Percentiles rank a stretch among this genome's conserved stretches.
phyloP scores from a whole-genome alignment of 1,140 invertebrate species.

The Caerostris extrusa region DNA sequence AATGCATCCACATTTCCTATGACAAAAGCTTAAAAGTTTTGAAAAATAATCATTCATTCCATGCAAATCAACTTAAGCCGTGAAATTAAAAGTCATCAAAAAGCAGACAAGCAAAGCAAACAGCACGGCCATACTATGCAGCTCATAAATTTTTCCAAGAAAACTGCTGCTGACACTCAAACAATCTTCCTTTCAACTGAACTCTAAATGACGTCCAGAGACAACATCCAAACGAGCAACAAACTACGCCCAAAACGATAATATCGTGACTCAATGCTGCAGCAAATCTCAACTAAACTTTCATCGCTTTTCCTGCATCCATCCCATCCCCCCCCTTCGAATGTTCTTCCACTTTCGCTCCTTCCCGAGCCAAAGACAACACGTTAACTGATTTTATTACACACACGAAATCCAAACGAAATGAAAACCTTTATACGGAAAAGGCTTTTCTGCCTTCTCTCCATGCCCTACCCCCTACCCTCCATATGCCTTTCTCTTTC shows the following conservation, averaged over 20 bases:
- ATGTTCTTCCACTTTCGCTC: neutral
- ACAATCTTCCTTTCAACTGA: conserved; percentile 14
- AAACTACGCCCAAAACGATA: conserved; percentile 8
- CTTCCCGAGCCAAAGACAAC: conserved; percentile 59
- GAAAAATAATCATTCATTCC: neutral
- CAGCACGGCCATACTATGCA: neutral
- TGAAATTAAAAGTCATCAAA: conserved; percentile 30
- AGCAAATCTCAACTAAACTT: conserved; percentile 55
- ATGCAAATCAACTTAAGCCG: neutral
- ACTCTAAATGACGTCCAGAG: conserved; percentile 30
- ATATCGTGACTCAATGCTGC: conserved; percentile 72
- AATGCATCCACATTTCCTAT: neutral
- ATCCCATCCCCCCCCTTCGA: neutral
- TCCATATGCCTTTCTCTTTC: neutral
- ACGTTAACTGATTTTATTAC: conserved; percentile 76
- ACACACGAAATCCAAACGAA: conserved; percentile 70
- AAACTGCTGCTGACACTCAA: conserved; percentile 11
- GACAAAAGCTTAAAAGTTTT: neutral
- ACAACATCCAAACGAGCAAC: conserved; percentile 44
- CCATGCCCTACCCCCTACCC: neutral
- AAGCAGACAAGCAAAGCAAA: neutral
- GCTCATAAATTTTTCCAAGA: neutral
- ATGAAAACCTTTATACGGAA: conserved; percentile 75
- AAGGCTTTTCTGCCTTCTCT: neutral
- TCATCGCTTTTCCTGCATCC: conserved; percentile 61